A percentile compares a stretch with the other conserved stretches of the same genome.
These are phyloP conservation scores for human (Homo sapiens) DNA, from an alignment of 2,113 vertebrate genomes.

Conservation along the genomic window DNA sequence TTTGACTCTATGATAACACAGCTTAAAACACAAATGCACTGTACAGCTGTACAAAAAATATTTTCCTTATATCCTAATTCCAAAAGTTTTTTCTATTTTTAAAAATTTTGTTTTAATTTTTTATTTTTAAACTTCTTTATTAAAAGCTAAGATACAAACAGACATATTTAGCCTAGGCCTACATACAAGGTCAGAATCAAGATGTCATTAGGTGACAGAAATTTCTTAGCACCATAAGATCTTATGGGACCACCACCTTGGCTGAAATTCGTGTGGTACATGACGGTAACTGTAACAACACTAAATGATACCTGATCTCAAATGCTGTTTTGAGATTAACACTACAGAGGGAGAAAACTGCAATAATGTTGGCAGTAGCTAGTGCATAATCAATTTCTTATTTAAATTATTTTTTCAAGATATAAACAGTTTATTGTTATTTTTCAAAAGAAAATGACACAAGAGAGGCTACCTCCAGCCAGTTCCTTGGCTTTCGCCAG, in stretches of 20 bases:
- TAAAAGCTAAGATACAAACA: background rate
- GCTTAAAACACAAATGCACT: background rate
- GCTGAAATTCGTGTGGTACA: background rate
- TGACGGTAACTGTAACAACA: fast-evolving
- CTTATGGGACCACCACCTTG: background rate
- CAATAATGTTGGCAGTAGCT: background rate
- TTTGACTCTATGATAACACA: background rate
- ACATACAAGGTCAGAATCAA: background rate
- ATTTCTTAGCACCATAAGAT: background rate
- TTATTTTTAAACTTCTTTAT: background rate
- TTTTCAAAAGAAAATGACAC: background rate
- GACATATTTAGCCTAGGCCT: background rate
- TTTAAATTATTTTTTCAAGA: no score
- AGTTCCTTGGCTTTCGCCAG: slow-evolving; percentile 79
- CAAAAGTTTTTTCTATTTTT: background rate
- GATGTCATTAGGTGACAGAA: background rate
- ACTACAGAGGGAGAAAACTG: background rate
- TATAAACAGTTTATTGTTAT: background rate
- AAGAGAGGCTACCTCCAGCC: slow-evolving; percentile 83
- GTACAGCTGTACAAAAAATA: background rate
- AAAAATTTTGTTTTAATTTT: background rate
- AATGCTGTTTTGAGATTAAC: background rate
- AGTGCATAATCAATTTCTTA: no score
- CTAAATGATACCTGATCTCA: background rate
- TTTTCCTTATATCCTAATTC: background rate